A percentile compares a stretch with the other conserved stretches of the same genome.
These are phyloP conservation scores for Acinonyx jubatus DNA, from an alignment of 2,113 vertebrate species.

Conservation along the genomic window DNA sequence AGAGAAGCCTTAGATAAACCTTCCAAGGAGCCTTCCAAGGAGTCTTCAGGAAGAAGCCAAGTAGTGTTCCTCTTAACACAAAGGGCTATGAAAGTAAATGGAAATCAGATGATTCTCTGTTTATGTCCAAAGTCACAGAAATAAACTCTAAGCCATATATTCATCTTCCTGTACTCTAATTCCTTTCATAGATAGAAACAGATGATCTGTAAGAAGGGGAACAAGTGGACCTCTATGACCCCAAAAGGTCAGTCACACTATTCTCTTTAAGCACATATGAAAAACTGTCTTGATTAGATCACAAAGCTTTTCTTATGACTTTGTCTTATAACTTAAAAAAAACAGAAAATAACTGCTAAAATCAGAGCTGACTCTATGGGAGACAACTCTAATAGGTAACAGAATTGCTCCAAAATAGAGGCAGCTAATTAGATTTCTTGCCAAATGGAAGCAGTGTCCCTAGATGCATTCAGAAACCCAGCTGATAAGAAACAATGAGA, in stretches of 20 bases:
- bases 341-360: background rate
- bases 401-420: constrained; percentile 72
- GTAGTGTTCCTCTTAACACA: background rate
- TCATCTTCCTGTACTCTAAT: background rate
- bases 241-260: background rate
- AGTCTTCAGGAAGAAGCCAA: constrained; percentile 22
- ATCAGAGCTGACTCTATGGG: constrained; percentile 58
- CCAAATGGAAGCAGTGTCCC: constrained; percentile 69
- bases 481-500: constrained; percentile 72
- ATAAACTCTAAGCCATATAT: background rate
- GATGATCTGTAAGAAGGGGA: background rate
- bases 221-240: background rate
- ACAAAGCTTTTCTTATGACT: constrained; percentile 51
- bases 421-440: constrained; percentile 77
- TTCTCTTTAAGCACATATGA: background rate
- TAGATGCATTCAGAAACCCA: constrained; percentile 74
- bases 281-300: constrained; percentile 44
- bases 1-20: constrained; percentile 7
- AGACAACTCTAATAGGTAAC: constrained; percentile 73
- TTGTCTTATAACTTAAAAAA: constrained; percentile 53
- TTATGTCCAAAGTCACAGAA: background rate
- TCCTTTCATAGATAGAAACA: background rate
- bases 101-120: background rate
- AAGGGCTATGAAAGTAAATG: background rate
- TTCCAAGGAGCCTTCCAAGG: background rate